Conservation (phyloP, 2,113 vertebrate genomes). For the Tursiops truncatus region DNA sequence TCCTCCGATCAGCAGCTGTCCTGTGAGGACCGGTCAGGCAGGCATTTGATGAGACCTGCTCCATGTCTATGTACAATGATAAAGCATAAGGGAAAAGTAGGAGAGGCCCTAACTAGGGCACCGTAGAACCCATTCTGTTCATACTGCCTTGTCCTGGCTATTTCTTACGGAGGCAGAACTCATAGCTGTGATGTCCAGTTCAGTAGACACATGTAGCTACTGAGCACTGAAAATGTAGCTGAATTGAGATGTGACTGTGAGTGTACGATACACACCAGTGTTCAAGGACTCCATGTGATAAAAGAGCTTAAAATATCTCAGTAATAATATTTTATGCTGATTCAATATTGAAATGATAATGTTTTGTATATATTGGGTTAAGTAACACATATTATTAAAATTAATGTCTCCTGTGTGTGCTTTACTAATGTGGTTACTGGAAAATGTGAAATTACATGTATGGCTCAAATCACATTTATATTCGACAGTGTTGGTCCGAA, state of each 20-base stretch:
- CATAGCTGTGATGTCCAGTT: neutral
- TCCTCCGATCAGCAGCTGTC: conserved; percentile 29
- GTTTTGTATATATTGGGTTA: neutral
- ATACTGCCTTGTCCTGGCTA: neutral
- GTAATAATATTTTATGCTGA: neutral
- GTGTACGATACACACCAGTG: neutral
- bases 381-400: neutral
- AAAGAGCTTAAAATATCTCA: neutral
- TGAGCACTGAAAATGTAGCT: neutral
- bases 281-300: neutral
- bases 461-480: neutral
- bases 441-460: neutral
- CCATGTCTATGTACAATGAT: neutral
- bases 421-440: neutral
- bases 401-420: neutral
- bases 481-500: neutral
- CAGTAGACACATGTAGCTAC: neutral
- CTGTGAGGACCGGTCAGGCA: conserved; percentile 1
- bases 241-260: neutral
- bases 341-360: neutral
- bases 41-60: neutral
- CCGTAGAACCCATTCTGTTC: neutral
- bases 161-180: neutral
- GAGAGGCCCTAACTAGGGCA: neutral
- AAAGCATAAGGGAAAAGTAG: neutral